Base-by-base conservation (phyloP, 1,140 invertebrate genomes). In the Drosophila mojavensis region DNA sequence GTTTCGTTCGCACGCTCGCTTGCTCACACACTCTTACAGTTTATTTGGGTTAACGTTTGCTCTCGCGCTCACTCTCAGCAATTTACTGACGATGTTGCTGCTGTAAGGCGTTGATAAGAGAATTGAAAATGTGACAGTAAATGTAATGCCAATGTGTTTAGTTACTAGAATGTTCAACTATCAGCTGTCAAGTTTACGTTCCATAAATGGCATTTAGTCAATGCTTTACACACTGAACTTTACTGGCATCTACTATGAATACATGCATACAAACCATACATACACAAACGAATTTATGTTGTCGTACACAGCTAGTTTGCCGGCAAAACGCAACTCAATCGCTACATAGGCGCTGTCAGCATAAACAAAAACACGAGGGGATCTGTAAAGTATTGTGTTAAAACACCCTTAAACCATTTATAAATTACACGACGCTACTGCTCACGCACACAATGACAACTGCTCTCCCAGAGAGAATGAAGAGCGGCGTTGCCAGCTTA, bases 221-320 rank as follows among this genome's bases (percentile, higher is more conserved):
- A 48, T 15, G 15, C 0, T 20, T 33, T 5, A 33, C 7, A 30
- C 9, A 33, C 26, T 20, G 5, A 11, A 60, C 24, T 3, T 33
- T 17, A 60, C 13, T 39, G 36, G 15, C 26, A 36, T 26, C 4
- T 4, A 30, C 26, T 39, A 26, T 59, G 13, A 50, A 50, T 15
- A 59, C 28, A 50, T 5, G 4, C 30, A 62, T 26, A 47, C 9
- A 9, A 9, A 9, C 7, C 1, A 50, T 26, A 10, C 6, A 51
- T 11, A 61, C 47, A 15, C 48, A 20, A 11, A 48, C 24, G 33
- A 24, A 30, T 48, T 73, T 56, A 48, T 68, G 50, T 68, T 68
- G 64, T 55, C 43, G 36, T 55, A 69, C 62, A 69, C 71, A 74
- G 60, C 50, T 61, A 33, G 65, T 15, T 59, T 56, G 65, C 72